Conservation (phyloP, 2,113 vertebrate species). For the Polypterus senegalus region DNA sequence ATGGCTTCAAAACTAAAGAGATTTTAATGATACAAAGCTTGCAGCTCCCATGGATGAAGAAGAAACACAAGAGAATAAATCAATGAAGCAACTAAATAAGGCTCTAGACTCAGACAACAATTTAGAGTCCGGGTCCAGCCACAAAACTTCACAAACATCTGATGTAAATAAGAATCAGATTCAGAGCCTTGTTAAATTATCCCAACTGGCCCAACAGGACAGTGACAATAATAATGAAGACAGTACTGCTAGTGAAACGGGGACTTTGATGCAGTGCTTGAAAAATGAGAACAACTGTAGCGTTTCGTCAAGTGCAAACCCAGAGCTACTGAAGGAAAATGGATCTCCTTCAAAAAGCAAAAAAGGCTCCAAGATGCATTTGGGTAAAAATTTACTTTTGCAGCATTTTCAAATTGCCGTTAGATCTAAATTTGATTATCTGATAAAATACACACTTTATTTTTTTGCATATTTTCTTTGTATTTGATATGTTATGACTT, state of each 20-base stretch:
- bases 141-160: conserved; percentile 33
- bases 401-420: too few species aligned
- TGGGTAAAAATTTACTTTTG: too few species aligned
- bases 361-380: conserved; percentile 24
- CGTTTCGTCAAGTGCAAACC: conserved; percentile 24
- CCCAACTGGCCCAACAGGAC: conserved; percentile 43
- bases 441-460: background rate
- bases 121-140: conserved; percentile 23
- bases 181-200: conserved; percentile 25
- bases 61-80: conserved; percentile 30
- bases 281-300: conserved; percentile 25
- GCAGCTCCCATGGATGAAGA: conserved; percentile 58
- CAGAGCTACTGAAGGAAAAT: conserved; percentile 23
- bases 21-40: too few species aligned
- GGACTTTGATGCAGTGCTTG: conserved; percentile 15
- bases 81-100: conserved; percentile 40
- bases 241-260: conserved; percentile 25
- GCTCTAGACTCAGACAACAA: conserved; percentile 22
- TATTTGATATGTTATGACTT: background rate
- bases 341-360: conserved; percentile 27
- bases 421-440: conserved; percentile 34
- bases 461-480: background rate
- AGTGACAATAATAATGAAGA: conserved; percentile 61
- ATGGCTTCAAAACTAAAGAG: too few species aligned
- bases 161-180: conserved; percentile 62